Base-by-base conservation (phyloP, 2,888 invertebrate species). In the Rhamnusium bicolor region DNA sequence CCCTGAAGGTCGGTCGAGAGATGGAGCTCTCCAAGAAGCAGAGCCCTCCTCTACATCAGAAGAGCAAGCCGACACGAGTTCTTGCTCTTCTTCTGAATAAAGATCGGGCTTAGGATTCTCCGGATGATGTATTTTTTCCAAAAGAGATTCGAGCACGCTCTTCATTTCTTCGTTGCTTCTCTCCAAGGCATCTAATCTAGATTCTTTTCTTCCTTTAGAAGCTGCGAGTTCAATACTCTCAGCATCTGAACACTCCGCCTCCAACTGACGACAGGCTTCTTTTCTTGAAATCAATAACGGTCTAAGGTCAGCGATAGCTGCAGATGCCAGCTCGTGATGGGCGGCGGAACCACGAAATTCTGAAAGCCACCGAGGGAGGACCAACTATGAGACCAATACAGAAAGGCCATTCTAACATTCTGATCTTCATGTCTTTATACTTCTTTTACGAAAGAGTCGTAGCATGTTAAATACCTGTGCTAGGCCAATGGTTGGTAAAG, bases 241-340 rank as follows among this genome's bases (percentile, higher is more conserved):
- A 29, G 5, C 29, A 29, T 29, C 29, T 7, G 29, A 29, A 29
- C 6, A 1, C 7, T 8, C 29, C 8, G 29, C 21, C 6, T 8
- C 19, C 16, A 69, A 21, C 14, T 69, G 18, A 4, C n/a, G 47
- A 24, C 24, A 61, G 8, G 69, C 69, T 2, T 69, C 69, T 21
- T 46, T 69, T 6, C 69, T 47, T 12, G 69, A 69, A 47, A 69
- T 27, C 29, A 69, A 10, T 10, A 69, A 19, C 4, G 69, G 69
- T 14, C 49, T 60, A 8, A 69, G 27, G 1, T 61, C 61, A 0
- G 21, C n/a, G 5, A 61, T 16, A n/a, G 61, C 46, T 24, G 65
- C 65, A 5, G 7, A n/a, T 8, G 51, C 18, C 10, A 53, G 27
- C 7, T 65, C 54, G n/a, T 51, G 8, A 1, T 53, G 54, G 7